Evolutionary conservation across 2,113 vertebrate genomes (phyloP), one percentile per base, ranked within the genome.

Genomic region (Nipponia nippon): DNA sequence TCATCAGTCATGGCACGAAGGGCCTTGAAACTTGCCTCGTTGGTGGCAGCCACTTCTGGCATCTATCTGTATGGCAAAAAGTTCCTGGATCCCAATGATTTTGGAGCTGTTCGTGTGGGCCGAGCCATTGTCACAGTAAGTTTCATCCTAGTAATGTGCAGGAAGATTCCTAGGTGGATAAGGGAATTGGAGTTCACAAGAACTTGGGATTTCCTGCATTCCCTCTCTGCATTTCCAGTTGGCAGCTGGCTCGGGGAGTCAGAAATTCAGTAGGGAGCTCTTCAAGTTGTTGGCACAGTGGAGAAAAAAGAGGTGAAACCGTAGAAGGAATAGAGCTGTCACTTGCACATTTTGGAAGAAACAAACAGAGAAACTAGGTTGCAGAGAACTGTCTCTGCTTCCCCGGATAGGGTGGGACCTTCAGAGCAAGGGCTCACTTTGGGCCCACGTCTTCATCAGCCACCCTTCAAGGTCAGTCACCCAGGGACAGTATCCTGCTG

Each of bases 81-180:
- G 80, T 98, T 97, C 73, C 90, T 99, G 97, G 99, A 99, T 97
- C 97, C 98, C 94, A 99, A 97, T 87, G 99, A 99, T 96, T 98
- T 99, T 87, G 99, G 99, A 27, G 86, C 99, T 13, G 94, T 99
- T 93, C 98, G 99, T 86, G 99, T 99, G 53, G 98, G 99, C 88
- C 98, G 99, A 97, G 99, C 99, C 25, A 98, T 99, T 69, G 98
- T 98, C 65, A 98, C 99, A 53, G 99, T 99, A 98, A 98, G 98
- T 98, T 90, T 95, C 88, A 53, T 72, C 4, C 1, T 73, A 50
- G n/a, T 50, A 76, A 47, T 22, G 6, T 61, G 29, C n/a, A 63
- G n/a, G 29, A 75, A 42, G 32, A n/a, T 83, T 83, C 18, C 22
- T 71, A 56, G 9, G 42, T 62, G n/a, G 25, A 8, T 69, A 52